Conservation (phyloP, 2,113 vertebrate species). For the Donacobius atricapilla region DNA sequence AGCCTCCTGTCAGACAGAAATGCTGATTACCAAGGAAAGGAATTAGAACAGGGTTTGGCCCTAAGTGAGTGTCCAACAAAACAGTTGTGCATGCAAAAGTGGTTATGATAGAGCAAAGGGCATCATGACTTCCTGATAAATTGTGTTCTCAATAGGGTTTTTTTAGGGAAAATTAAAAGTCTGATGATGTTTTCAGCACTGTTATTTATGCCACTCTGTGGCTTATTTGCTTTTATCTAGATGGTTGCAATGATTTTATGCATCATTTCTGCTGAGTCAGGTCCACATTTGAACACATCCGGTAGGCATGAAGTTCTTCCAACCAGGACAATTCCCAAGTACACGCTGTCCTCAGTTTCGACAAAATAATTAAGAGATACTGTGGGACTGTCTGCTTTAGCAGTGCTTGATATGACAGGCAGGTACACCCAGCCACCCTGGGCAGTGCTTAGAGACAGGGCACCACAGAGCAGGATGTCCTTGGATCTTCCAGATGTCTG, state of each 20-base stretch:
- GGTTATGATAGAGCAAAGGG: neutral
- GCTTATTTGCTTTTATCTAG: constrained; percentile 6
- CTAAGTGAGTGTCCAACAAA: neutral
- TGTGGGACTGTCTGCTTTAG: neutral
- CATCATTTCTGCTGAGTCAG: constrained; percentile 6
- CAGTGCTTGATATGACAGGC: neutral
- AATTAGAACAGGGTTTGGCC: neutral
- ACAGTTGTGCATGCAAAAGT: neutral
- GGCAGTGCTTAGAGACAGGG: neutral
- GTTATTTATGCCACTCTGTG: neutral
- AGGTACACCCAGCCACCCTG: neutral
- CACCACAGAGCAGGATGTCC: neutral
- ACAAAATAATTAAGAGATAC: neutral
- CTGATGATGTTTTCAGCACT: neutral
- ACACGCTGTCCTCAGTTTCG: neutral
- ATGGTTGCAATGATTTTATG: neutral
- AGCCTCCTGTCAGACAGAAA: neutral
- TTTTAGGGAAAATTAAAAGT: constrained; percentile 3
- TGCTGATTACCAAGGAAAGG: neutral
- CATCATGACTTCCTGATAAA: neutral
- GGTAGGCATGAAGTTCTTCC: neutral
- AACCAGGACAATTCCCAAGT: neutral
- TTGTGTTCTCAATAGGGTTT: neutral
- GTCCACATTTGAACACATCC: neutral
- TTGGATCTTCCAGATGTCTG: neutral